Evolutionary conservation across 2,888 invertebrate species (phyloP).

Genomic region (Scaptomyza caliginosa): DNA sequence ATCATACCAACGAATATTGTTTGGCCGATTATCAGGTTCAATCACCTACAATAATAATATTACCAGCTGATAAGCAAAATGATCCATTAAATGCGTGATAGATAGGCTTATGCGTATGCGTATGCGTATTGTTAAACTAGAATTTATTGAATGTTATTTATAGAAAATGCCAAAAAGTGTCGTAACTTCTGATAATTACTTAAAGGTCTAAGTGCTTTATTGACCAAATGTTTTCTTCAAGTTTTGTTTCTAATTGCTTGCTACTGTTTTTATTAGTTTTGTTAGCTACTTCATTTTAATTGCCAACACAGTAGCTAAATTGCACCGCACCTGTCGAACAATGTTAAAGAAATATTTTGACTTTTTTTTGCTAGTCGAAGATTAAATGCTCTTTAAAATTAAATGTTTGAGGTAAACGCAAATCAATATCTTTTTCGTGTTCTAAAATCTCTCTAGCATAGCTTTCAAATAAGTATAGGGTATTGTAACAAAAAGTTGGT

Average conservation of each 20-base stretch:
- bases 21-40: conserved; percentile 30
- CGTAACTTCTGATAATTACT: conserved; percentile 16
- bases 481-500: not conserved
- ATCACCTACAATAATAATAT: conserved; percentile 23
- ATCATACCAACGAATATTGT: not conserved
- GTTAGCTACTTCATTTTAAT: conserved; percentile 11
- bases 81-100: conserved; percentile 21
- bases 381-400: not conserved
- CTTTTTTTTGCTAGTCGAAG: not conserved
- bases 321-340: not conserved
- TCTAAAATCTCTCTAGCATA: too few relatives aligned
- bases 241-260: not conserved
- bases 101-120: conserved; percentile 10
- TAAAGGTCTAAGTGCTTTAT: conserved; percentile 36
- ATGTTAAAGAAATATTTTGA: not conserved
- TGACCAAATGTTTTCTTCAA: conserved; percentile 47
- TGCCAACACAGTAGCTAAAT: conserved; percentile 1
- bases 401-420: too few relatives aligned
- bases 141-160: conserved; percentile 19
- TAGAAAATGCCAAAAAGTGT: conserved; percentile 11
- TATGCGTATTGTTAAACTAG: not conserved
- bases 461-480: too few relatives aligned
- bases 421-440: too few relatives aligned
- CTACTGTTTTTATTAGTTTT: conserved; percentile 31
- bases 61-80: conserved; percentile 27